phyloP scores from a whole-genome alignment of 2,888 invertebrate species.

The Tholera decimalis region DNA sequence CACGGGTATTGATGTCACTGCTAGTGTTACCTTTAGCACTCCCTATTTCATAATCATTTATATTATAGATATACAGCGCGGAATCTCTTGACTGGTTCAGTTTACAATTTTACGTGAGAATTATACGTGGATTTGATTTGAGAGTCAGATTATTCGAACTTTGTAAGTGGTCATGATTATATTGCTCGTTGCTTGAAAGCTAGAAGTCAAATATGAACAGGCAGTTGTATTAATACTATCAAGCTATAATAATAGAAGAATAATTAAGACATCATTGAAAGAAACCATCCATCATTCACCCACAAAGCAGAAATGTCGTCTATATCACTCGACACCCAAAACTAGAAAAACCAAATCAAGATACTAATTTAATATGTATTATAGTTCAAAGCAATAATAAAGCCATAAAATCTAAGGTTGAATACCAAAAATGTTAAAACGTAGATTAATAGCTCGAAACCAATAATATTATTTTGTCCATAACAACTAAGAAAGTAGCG shows the following conservation, averaged over 20 bases:
- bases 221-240: neutral
- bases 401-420: slow-evolving; percentile 40
- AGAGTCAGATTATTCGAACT: neutral
- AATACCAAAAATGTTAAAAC: slow-evolving; percentile 46
- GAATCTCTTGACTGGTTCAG: slow-evolving; percentile 1
- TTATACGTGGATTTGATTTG: neutral
- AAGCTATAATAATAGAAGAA: neutral
- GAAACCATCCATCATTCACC: neutral
- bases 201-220: neutral
- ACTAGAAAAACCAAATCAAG: slow-evolving; percentile 44
- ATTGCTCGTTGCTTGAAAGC: accelerated
- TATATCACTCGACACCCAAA: slow-evolving; percentile 5
- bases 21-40: slow-evolving; percentile 84
- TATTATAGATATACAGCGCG: slow-evolving; percentile 55
- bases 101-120: neutral
- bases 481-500: slow-evolving; percentile 54
- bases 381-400: slow-evolving; percentile 48
- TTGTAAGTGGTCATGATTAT: neutral
- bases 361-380: slow-evolving; percentile 42
- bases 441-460: slow-evolving; percentile 51
- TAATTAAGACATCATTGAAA: neutral
- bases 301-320: slow-evolving; percentile 1
- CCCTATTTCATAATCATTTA: slow-evolving; percentile 81
- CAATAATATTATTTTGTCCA: slow-evolving; percentile 49
- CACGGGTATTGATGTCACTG: slow-evolving; percentile 85